Evolutionary conservation across 37 sponge, comb jelly and placozoan species (phyloP), one percentile per base, ranked within the genome.

Genomic region (Cladorhizidae sp.): DNA sequence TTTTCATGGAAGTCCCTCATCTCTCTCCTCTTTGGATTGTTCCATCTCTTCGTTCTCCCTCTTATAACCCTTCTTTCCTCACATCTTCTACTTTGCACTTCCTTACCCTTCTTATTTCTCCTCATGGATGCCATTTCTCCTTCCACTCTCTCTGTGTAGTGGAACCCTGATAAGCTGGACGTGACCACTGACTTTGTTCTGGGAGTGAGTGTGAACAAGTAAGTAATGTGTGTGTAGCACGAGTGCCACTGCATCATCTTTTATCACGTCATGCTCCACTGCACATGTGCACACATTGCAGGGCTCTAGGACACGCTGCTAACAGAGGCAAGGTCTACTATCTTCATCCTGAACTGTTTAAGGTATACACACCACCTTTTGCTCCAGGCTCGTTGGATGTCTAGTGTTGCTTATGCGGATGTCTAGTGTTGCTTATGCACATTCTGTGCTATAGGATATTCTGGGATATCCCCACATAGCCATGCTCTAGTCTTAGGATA

Each of bases 321-420:
- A 87, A 88, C 40, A 73, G 93, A 56, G 93, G 93, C 26, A 92
- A 92, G 61, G 86, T 92, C 17, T 92, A 92, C 77, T 85, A 87
- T 63, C 87, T 88, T 22, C 93, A 92, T 39, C 93, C 93, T n/a
- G 89, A 92, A 64, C 73, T 92, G 21, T 92, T 92, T 85, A 92
- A 88, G 79, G 93, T 92, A 28, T 52, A 69, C 63, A 64, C 50
- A 69, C 15, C 54, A n/a, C n/a, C n/a, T n/a, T n/a, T n/a, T n/a
- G n/a, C n/a, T n/a, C n/a, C n/a, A n/a, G n/a, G n/a, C n/a, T n/a
- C n/a, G n/a, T n/a, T n/a, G n/a, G n/a, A n/a, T n/a, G n/a, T n/a
- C n/a, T n/a, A n/a, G n/a, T n/a, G n/a, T n/a, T n/a, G n/a, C n/a
- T n/a, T n/a, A n/a, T n/a, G n/a, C n/a, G n/a, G n/a, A n/a, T n/a